Evolutionary conservation across 2,797 vertebrate species (phyloP).

Genomic region (Peromyscus nudipes): DNA sequence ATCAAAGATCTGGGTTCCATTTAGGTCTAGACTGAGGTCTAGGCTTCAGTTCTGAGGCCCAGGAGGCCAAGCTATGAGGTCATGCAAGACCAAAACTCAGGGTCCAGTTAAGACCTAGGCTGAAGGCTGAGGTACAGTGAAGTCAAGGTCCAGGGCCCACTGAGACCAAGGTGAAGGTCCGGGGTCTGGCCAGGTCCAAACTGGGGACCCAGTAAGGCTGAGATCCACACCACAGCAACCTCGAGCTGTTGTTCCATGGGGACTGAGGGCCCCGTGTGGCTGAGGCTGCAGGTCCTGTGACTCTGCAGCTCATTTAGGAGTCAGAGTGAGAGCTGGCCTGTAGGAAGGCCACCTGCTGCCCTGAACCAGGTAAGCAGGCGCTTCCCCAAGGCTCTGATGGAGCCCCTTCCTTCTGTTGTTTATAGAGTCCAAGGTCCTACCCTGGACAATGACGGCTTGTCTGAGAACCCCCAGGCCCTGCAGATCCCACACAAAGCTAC

Average conservation of each 20-base stretch:
- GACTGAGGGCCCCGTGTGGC: not conserved
- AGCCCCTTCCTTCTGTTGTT: not conserved
- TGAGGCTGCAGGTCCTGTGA: not conserved
- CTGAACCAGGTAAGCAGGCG: not conserved
- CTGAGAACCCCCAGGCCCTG: not conserved
- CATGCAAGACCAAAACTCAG: not conserved
- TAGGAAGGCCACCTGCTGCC: not conserved
- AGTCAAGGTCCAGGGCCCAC: not conserved
- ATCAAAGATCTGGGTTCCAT: not conserved
- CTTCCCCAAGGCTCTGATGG: not conserved
- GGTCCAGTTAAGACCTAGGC: not conserved
- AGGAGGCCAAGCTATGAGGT: not conserved
- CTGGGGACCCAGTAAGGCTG: not conserved
- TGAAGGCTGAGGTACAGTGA: not conserved
- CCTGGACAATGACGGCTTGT: not conserved
- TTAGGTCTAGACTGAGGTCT: not conserved
- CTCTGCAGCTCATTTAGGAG: not conserved
- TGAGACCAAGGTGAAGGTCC: not conserved
- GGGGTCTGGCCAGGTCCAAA: not conserved
- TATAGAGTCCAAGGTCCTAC: not conserved
- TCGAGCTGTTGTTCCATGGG: too few species aligned
- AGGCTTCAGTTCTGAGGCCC: too few species aligned
- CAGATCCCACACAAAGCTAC: not conserved
- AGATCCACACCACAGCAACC: too few species aligned
- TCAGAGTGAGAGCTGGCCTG: not conserved